phyloP scores from a whole-genome alignment of 1,140 invertebrate species.

The Ylistrum balloti region DNA sequence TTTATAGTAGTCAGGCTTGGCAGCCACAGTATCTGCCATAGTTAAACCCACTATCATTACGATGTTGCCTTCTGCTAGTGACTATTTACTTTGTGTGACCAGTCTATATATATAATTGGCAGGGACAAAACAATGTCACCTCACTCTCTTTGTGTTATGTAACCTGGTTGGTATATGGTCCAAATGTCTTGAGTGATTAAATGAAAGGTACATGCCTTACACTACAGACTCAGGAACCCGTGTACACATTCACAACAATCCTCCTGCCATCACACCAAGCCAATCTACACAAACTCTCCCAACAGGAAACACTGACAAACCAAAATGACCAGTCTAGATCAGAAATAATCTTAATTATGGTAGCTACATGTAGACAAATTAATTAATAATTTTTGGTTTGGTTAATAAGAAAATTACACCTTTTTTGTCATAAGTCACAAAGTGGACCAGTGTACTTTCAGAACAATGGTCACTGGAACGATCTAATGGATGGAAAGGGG shows the following conservation, averaged over 20 bases:
- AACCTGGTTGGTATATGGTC: too few relatives aligned
- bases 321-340: background rate
- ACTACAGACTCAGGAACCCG: too few relatives aligned
- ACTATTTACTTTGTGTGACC: background rate
- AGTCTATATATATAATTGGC: background rate
- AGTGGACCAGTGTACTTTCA: too few relatives aligned
- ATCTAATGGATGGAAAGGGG: too few relatives aligned
- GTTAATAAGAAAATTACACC: too few relatives aligned
- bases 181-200: background rate
- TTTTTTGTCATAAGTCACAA: too few relatives aligned
- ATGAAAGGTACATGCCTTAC: background rate
- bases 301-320: background rate
- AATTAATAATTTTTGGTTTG: too few relatives aligned
- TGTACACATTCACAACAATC: background rate
- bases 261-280: background rate
- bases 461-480: too few relatives aligned
- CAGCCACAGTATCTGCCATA: background rate
- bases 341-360: background rate
- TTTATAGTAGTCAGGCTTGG: background rate
- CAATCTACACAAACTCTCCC: background rate
- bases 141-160: background rate
- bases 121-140: conserved; percentile 17
- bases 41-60: background rate
- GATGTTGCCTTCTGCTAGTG: background rate
- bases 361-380: too few relatives aligned